Percentiles rank a stretch among this genome's conserved stretches.
Evolutionary conservation across 2,113 vertebrate species (phyloP).

Genomic region (Columbina picui): DNA sequence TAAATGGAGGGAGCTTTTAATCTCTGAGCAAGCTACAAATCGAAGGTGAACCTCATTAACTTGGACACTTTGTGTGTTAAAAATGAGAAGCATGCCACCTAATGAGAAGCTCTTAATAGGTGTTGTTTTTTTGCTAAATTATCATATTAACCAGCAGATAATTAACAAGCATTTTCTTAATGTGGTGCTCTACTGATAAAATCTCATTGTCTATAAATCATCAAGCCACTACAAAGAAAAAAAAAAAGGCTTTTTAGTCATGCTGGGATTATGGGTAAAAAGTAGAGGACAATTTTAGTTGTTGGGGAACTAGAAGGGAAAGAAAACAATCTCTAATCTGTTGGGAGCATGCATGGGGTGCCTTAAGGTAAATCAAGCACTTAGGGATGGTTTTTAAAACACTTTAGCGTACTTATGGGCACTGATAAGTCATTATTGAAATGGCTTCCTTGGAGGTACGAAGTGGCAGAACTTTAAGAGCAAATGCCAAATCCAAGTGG

Average conservation of each 20-base stretch:
- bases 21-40: constrained; percentile 43
- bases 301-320: neutral
- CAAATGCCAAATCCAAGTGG: neutral
- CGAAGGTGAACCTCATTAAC: constrained; percentile 62
- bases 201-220: constrained; percentile 62
- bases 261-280: constrained; percentile 2
- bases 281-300: neutral
- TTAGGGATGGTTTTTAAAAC: neutral
- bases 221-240: neutral
- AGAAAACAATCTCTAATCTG: neutral
- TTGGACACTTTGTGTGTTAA: constrained; percentile 48
- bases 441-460: neutral
- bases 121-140: constrained; percentile 65
- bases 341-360: neutral
- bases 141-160: constrained; percentile 70
- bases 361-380: neutral
- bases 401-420: neutral
- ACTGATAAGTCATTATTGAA: neutral
- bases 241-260: constrained; percentile 28
- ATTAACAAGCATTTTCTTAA: constrained; percentile 71
- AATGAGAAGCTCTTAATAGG: constrained; percentile 69
- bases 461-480: neutral
- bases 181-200: constrained; percentile 47
- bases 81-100: constrained; percentile 58
- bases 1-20: constrained; percentile 34